phyloP scores from a whole-genome alignment of 1,140 invertebrate genomes.

The Elymnias hypermnestra region DNA sequence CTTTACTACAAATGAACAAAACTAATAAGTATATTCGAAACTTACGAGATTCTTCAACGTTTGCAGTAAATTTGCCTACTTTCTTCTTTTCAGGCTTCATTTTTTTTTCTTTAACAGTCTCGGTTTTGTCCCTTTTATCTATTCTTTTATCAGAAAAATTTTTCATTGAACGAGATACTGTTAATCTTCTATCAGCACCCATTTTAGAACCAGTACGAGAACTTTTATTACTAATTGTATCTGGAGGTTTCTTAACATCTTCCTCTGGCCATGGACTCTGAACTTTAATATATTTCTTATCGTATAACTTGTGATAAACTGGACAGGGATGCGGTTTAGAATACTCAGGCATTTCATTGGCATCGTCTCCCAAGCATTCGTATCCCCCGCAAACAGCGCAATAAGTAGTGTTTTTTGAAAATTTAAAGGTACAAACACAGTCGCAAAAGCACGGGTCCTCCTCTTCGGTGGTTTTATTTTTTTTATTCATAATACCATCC shows the following conservation, averaged over 20 bases:
- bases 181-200: conserved; percentile 19
- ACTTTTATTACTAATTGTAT: conserved; percentile 39
- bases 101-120: conserved; percentile 34
- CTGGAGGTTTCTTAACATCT: conserved; percentile 23
- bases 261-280: conserved; percentile 51
- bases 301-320: conserved; percentile 61
- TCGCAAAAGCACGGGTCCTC: conserved; percentile 58
- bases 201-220: conserved; percentile 30
- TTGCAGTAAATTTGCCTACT: conserved; percentile 52
- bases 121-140: conserved; percentile 27
- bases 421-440: conserved; percentile 57
- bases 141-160: conserved; percentile 25
- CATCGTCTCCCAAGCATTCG: conserved; percentile 57
- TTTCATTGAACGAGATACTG: conserved; percentile 27
- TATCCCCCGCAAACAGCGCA: conserved; percentile 62
- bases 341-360: conserved; percentile 43
- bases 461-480: conserved; percentile 25
- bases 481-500: conserved; percentile 34
- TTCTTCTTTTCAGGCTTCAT: conserved; percentile 35
- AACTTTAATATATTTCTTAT: conserved; percentile 51
- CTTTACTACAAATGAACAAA: conserved; percentile 4
- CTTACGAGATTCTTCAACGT: conserved; percentile 36
- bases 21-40: conserved; percentile 22
- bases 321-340: conserved; percentile 63
- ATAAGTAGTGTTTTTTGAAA: conserved; percentile 57